Evolutionary conservation across 1,140 invertebrate genomes (phyloP).

Genomic region (roundworm (Caenorhabditis elegans)): WBcel235 BX284604.4:11412501-11413000

Average conservation of each 20-base stretch:
- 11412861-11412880: neutral
- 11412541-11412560: conserved; percentile 96
- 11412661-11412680: conserved; percentile 92
- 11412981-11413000: too few species aligned
- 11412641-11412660: conserved; percentile 72
- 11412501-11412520: conserved; percentile 33
- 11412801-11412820: conserved; percentile 95
- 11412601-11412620: conserved; percentile 90
- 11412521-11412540: conserved; percentile 44
- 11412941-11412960: too few species aligned
- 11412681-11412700: conserved; percentile 90
- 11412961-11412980: too few species aligned
- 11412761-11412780: neutral
- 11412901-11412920: too few species aligned
- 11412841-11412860: conserved; percentile 75
- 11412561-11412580: conserved; percentile 75
- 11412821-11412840: conserved; percentile 97
- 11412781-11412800: neutral
- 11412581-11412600: conserved; percentile 86
- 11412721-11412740: conserved; percentile 94
- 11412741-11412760: conserved; percentile 75
- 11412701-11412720: conserved; percentile 92
- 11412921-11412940: neutral
- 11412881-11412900: neutral
- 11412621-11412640: conserved; percentile 66